Percentiles rank a stretch among this genome's conserved stretches.
Conservation (phyloP, 2,797 vertebrate genomes). For the Acanthiza pusilla region DNA sequence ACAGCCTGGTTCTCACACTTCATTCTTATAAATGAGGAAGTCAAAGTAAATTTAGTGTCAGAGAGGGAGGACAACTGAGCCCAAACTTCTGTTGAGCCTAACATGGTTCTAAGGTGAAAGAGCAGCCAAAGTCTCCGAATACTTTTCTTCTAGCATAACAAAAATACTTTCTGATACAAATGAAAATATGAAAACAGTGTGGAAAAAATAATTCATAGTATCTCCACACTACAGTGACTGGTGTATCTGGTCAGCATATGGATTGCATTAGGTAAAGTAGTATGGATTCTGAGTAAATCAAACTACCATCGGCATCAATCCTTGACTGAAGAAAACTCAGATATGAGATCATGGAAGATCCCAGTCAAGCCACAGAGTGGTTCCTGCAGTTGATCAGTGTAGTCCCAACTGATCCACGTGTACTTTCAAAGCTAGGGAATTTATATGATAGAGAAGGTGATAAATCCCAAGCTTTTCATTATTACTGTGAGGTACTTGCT, state of each 20-base stretch:
- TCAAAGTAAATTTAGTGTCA: not conserved
- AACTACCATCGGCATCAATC: not conserved
- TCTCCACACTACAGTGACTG: not conserved
- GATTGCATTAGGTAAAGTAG: not conserved
- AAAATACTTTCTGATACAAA: not conserved
- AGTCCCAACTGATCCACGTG: slow-evolving; percentile 87
- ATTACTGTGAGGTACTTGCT: slow-evolving; percentile 88
- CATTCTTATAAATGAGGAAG: not conserved
- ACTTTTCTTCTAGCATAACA: not conserved
- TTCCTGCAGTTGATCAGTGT: slow-evolving; percentile 90
- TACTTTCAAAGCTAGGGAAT: slow-evolving; percentile 89
- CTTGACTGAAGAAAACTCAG: slow-evolving; percentile 75
- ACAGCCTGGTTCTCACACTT: not conserved
- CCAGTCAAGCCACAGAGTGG: slow-evolving; percentile 91
- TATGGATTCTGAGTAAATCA: not conserved
- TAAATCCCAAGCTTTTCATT: slow-evolving; percentile 95
- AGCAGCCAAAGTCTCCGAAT: not conserved
- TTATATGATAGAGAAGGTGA: slow-evolving; percentile 90
- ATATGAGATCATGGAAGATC: slow-evolving; percentile 89
- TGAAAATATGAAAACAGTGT: not conserved
- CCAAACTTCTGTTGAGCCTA: not conserved
- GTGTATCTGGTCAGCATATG: not conserved
- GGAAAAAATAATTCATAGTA: not conserved
- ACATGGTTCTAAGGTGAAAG: not conserved
- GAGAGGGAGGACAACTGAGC: not conserved